Base-by-base conservation (phyloP, 2,888 invertebrate genomes). In the Tipula confusa region DNA sequence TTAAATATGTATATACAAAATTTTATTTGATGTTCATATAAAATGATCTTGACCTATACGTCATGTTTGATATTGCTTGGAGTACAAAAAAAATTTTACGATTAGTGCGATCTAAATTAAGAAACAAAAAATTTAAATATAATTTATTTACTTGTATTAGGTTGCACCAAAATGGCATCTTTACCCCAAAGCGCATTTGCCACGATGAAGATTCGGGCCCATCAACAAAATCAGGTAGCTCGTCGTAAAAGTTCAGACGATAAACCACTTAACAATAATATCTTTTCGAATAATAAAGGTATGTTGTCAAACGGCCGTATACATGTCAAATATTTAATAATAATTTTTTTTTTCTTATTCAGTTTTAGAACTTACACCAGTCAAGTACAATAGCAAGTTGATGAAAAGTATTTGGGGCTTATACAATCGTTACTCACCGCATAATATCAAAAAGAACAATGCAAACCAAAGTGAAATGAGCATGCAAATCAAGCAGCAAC, bases 371-470 rank as follows among this genome's bases (percentile, higher is more conserved):
- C 90, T 93, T 83, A 91, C 92, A 5, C 95, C 95, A 18, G 89
- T 93, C 84, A 94, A 95, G 87, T 96, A 96, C 90, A 96, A 94
- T 89, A 94, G 94, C 88, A 96, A 96, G 89, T 89, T 96, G 88
- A 96, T 96, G 96, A 96, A 96, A 88, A 95, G 95, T 89, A 95
- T 96, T 88, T 96, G 96, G 96, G 96, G 96, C n/a, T 90, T 94
- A 85, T 96, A 96, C 91, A 96, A 96, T 89, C 93, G 95, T 82
- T 96, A 96, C 88, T 96, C 96, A 0, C 95, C 96, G 0, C 96
- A 96, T 87, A 96, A 96, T 89, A 94, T 96, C 86, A 96, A 96
- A 91, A 94, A 94, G 87, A 91, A 93, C 86, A 93, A 93, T 87
- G 94, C 94, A 87, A 92, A 91, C 86, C 89, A 88, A 85, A 86